Evolutionary conservation across 2,113 vertebrate genomes (phyloP).

Genomic region (Malurus elegans): DNA sequence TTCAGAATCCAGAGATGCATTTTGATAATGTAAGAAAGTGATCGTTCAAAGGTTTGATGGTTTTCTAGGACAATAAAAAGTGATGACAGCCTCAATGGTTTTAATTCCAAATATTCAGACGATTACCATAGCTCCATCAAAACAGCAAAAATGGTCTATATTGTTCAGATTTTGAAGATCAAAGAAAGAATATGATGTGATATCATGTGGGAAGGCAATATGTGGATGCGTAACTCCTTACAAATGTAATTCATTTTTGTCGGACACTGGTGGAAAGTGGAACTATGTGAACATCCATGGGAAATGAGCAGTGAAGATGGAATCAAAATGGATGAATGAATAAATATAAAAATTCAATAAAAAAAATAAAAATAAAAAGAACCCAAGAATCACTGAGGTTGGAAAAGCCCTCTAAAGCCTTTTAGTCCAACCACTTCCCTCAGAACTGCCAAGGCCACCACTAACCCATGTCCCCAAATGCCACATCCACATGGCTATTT

Average conservation of each 20-base stretch:
- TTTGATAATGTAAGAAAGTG: neutral
- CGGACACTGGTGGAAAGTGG: neutral
- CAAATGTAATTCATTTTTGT: neutral
- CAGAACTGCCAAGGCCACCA: neutral
- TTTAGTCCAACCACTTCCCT: rapidly evolving
- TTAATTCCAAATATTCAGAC: constrained; percentile 11
- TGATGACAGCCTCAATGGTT: neutral
- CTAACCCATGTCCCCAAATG: rapidly evolving
- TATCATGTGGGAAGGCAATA: neutral
- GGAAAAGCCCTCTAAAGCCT: neutral
- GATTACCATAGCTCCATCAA: neutral
- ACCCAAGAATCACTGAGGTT: too few species aligned
- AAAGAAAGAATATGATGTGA: neutral
- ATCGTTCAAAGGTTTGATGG: neutral
- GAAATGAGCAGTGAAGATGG: neutral
- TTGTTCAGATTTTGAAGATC: neutral
- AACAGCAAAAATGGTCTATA: neutral
- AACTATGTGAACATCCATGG: neutral
- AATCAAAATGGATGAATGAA: neutral
- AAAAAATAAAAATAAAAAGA: neutral
- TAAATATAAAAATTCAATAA: neutral
- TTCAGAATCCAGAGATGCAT: neutral
- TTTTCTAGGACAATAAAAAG: neutral
- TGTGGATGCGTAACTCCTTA: neutral
- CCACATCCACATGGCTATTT: rapidly evolving